These are phyloP conservation scores for Glaucomys volans DNA, from an alignment of 2,113 vertebrate species.

Conservation along the genomic window DNA sequence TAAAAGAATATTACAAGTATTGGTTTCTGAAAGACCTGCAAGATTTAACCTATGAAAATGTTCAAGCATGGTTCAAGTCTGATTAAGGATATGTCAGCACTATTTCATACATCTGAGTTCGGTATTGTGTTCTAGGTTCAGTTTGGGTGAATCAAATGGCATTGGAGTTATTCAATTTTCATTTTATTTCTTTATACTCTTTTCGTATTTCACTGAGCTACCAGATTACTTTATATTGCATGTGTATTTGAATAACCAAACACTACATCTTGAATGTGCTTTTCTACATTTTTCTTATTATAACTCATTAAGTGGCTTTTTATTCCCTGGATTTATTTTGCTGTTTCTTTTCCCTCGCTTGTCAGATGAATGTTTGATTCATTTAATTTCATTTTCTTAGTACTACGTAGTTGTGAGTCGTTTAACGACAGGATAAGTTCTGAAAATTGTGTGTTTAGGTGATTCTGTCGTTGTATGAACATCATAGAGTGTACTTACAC, in stretches of 20 bases:
- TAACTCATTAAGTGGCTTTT: not conserved
- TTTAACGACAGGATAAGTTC: not conserved
- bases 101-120: not conserved
- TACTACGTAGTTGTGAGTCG: rapidly evolving
- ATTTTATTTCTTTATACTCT: not conserved
- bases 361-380: not conserved
- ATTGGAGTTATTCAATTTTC: not conserved
- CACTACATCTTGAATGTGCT: not conserved
- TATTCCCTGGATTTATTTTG: not conserved
- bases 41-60: conserved; percentile 5
- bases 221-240: not conserved
- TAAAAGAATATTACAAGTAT: not conserved
- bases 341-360: not conserved
- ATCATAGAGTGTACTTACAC: not conserved
- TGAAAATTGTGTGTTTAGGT: not conserved
- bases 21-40: not conserved
- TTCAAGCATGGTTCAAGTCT: not conserved
- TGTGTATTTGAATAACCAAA: not conserved
- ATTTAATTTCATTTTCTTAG: not conserved
- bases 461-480: not conserved
- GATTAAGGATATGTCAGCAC: not conserved
- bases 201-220: not conserved
- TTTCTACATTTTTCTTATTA: not conserved
- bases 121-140: not conserved
- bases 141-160: not conserved